Evolutionary conservation across 2,797 vertebrate species (phyloP), one percentile per base, ranked within the genome.

Genomic region (Ptychadena robeensis): DNA sequence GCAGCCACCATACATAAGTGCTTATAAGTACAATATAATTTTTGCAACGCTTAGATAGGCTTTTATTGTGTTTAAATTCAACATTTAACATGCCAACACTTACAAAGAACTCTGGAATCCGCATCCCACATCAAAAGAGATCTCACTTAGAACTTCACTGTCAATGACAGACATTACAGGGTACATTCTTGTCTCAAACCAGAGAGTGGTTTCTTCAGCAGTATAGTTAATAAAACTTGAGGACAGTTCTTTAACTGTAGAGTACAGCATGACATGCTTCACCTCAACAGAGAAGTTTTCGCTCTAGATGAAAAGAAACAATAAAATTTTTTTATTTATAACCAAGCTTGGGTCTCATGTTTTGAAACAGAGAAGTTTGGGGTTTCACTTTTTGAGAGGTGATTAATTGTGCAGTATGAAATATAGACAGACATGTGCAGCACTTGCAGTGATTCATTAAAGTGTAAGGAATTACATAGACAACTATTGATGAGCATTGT

Each of bases 91-190:
- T 2, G 28, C 0, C 0, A 22, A 25, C 0, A 89, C 89, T 89
- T 83, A 89, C 89, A 90, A 59, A 67, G 82, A 79, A 40, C 73
- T 61, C 9, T 82, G 88, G 28, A 87, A 83, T 2, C 28, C 48
- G 37, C 89, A 89, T 40, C 83, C 81, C 11, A 86, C 61, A 0
- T 9, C 68, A 2, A 53, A 14, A 4, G 88, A 83, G 27, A 90
- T 84, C 32, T 63, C 2, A 2, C 48, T 67, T 64, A 90, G 86
- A 15, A 87, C 37, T 0, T 28, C 3, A 0, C 12, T 53, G 0
- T 71, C 35, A 32, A 89, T 78, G 12, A 80, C 65, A 5, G 79
- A 40, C 27, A 87, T 57, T 4, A 82, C 86, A 9, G 27, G 6
- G 7, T 3, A 0, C 0, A 89, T 61, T 18, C 76, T 86, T 30